A percentile compares a stretch with the other conserved stretches of the same genome.
phyloP scores from a whole-genome alignment of 2,113 vertebrate species.

The Thamnaconus septentrionalis region DNA sequence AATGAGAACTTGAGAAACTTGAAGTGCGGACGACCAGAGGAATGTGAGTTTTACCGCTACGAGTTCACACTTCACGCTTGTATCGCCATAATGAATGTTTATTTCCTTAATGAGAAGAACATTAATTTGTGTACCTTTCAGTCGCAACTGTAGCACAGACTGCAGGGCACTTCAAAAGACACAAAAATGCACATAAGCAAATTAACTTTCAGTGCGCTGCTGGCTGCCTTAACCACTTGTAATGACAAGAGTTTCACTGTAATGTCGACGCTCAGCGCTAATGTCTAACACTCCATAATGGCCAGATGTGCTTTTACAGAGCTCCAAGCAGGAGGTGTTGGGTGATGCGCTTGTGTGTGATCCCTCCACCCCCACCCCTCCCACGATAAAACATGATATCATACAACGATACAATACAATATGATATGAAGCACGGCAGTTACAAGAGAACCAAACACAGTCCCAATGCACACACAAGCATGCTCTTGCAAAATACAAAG shows the following conservation, averaged over 20 bases:
- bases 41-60: too few relatives aligned
- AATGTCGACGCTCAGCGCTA: not conserved
- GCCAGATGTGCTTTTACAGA: not conserved
- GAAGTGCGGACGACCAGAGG: too few relatives aligned
- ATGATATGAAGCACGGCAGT: too few relatives aligned
- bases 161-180: not conserved
- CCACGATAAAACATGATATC: too few relatives aligned
- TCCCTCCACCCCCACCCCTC: too few relatives aligned
- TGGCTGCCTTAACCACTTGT: not conserved
- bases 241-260: not conserved
- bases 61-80: not conserved
- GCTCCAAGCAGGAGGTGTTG: not conserved
- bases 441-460: too few relatives aligned
- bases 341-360: too few relatives aligned
- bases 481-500: too few relatives aligned
- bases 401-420: too few relatives aligned
- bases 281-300: not conserved
- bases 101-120: not conserved
- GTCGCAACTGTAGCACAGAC: not conserved
- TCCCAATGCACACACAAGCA: too few relatives aligned
- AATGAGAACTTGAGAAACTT: too few relatives aligned
- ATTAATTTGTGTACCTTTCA: slow-evolving; percentile 9
- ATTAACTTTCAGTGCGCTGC: not conserved
- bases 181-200: not conserved
- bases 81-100: slow-evolving; percentile 3